Evolutionary conservation across 2,113 vertebrate genomes (phyloP).

Genomic region (Hippocampus abdominalis): DNA sequence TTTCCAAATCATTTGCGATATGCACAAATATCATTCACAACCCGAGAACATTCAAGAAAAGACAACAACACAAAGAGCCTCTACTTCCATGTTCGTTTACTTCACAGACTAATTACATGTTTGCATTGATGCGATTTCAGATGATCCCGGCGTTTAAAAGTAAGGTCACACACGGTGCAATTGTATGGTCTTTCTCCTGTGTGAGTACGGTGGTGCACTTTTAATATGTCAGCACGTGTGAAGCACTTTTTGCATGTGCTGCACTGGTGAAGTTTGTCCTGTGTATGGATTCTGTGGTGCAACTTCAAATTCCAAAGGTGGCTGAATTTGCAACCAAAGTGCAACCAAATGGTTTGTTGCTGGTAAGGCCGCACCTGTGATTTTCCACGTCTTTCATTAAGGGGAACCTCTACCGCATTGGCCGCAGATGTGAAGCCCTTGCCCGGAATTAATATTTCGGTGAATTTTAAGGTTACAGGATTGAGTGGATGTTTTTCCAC

Average conservation of each 20-base stretch:
- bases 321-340: constrained; percentile 73
- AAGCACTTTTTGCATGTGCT: constrained; percentile 76
- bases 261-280: constrained; percentile 75
- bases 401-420: constrained; percentile 76
- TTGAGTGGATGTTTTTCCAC: constrained; percentile 71
- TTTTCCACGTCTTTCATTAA: constrained; percentile 73
- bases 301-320: constrained; percentile 76
- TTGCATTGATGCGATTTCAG: constrained; percentile 72
- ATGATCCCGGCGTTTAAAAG: constrained; percentile 76
- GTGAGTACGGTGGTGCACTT: constrained; percentile 75
- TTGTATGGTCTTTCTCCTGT: constrained; percentile 74
- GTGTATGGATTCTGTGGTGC: constrained; percentile 73
- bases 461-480: constrained; percentile 73
- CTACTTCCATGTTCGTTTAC: neutral
- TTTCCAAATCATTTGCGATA: no score
- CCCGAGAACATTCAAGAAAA: neutral
- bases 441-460: constrained; percentile 73
- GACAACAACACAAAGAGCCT: neutral
- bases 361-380: constrained; percentile 68
- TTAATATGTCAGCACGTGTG: constrained; percentile 72
- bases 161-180: constrained; percentile 71
- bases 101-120: constrained; percentile 50
- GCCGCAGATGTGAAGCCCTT: constrained; percentile 77
- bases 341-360: constrained; percentile 73
- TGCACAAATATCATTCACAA: neutral